phyloP scores from a whole-genome alignment of 2,113 vertebrate genomes.

The Rhea pennata region DNA sequence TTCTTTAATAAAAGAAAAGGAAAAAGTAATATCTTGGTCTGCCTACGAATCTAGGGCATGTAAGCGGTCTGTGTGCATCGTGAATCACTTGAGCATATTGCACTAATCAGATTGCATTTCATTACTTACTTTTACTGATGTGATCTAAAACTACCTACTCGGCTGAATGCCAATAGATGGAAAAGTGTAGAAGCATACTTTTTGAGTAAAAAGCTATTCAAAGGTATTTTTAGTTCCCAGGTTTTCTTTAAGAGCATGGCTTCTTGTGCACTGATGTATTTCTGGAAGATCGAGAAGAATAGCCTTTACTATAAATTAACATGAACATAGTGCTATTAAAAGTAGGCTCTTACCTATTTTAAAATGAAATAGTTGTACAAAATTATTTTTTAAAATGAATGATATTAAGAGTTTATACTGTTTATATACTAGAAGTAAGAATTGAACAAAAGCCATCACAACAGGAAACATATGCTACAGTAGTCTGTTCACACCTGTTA shows the following conservation, averaged over 20 bases:
- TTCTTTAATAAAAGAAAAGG: background rate
- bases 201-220: background rate
- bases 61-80: background rate
- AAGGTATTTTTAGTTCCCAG: background rate
- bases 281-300: background rate
- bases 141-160: constrained; percentile 9
- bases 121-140: constrained; percentile 18
- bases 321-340: background rate
- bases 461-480: constrained; percentile 35
- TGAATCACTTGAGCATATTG: constrained; percentile 18
- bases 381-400: background rate
- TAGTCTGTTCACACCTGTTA: constrained; percentile 52
- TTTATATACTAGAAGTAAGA: background rate
- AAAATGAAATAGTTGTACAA: background rate
- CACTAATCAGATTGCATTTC: constrained; percentile 44
- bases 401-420: background rate
- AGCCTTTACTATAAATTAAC: background rate
- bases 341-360: background rate
- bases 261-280: background rate
- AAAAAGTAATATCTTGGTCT: background rate
- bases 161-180: background rate
- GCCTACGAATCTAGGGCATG: constrained; percentile 28
- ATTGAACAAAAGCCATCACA: constrained; percentile 18
- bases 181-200: background rate
- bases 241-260: background rate